Base-by-base conservation (phyloP, 64 coral and sea anemone genomes). In the Montipora cactus region DNA sequence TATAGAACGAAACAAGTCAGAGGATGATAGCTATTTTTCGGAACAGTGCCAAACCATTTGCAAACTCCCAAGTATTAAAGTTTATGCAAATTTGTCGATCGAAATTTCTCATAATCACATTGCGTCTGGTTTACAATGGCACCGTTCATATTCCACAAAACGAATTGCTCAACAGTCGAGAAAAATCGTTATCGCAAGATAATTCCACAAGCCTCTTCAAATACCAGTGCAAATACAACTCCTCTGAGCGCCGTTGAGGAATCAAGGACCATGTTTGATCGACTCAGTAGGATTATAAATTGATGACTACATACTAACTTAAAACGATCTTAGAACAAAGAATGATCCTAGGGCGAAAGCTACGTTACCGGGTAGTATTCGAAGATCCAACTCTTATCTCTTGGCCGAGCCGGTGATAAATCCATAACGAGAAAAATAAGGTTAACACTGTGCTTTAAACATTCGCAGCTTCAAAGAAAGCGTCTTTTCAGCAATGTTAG, bases 341-440 rank as follows among this genome's bases (percentile, higher is more conserved):
- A 57, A 57, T 8, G 59, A 64, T 18, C 49, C 11, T 20, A 21
- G 69, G 59, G 73, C 19, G 11, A 88, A 49, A 46, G n/a, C 4
- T 28, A 45, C 46, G 80, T 93, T 95, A 98, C 97, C 97, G 97
- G 97, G 73, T 96, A 98, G 71, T 90, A 98, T 52, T 98, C 97
- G 87, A 98, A 98, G 79, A 98, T 98, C 97, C 97, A 98, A 84
- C 84, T 84, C 74, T 94, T 98, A 73, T 98, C 97, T 83, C 97
- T 91, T 47, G 95, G 82, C 76, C 93, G 68, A 28, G 76, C 47
- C 8, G 92, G 78, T 47, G 79, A 64, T 79, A 80, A 85, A 57
- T 80, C 94, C 82, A 86, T 86, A 86, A 68, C 82, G 46, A 20
- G 62, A 49, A 49, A 67, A 72, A 49, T 14, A 14, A 14, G 8